phyloP scores from a whole-genome alignment of 2,113 vertebrate species.

The Brachirus orientalis region DNA sequence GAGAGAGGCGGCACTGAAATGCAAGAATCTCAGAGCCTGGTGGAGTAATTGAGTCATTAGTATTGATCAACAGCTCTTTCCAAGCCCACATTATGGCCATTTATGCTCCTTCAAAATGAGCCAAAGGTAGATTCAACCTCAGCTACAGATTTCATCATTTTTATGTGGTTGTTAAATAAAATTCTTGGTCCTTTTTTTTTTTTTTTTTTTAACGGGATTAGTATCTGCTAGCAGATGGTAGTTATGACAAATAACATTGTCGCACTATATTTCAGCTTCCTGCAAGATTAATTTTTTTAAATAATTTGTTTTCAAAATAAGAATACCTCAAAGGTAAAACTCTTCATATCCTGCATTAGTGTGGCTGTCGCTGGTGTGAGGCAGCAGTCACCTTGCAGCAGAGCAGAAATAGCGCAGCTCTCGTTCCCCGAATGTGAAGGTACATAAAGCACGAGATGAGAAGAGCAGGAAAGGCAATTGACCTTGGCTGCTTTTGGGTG shows the following conservation, averaged over 20 bases:
- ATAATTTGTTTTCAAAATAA: conserved; percentile 8
- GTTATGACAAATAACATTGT: not conserved
- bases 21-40: conserved; percentile 6
- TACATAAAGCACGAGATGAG: conserved; percentile 81
- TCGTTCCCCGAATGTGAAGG: conserved; percentile 79
- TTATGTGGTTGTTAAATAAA: not conserved
- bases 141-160: not conserved
- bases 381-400: conserved; percentile 88
- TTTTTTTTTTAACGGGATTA: not conserved
- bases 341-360: conserved; percentile 22
- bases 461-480: conserved; percentile 77
- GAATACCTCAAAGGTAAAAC: conserved; percentile 7
- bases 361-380: conserved; percentile 41
- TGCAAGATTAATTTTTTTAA: not conserved
- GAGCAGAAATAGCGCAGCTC: conserved; percentile 85
- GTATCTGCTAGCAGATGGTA: not conserved
- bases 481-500: conserved; percentile 82
- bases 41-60: conserved; percentile 26
- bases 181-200: conserved; percentile 1
- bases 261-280: not conserved
- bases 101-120: conserved; percentile 8
- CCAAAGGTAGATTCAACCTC: not conserved
- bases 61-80: conserved; percentile 39
- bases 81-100: conserved; percentile 20
- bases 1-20: not conserved